These are phyloP conservation scores for Thereva unica DNA, from an alignment of 2,888 invertebrate species.

Conservation along the genomic window DNA sequence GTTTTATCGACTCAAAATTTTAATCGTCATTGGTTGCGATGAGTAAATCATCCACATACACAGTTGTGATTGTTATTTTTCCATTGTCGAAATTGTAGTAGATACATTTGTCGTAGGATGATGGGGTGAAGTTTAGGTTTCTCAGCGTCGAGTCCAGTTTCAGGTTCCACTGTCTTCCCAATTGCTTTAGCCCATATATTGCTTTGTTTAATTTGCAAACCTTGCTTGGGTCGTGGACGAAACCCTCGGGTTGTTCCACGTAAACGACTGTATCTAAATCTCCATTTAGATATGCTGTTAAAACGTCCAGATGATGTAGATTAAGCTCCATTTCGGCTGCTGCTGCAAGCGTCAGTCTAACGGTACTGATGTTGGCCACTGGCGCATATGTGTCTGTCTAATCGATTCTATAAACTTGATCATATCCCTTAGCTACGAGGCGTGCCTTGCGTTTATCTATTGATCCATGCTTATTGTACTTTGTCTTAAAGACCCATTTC, in stretches of 20 bases:
- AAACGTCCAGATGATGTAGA: constrained; percentile 30
- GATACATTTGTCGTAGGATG: background rate
- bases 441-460: constrained; percentile 2
- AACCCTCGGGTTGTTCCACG: background rate
- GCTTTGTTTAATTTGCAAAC: background rate
- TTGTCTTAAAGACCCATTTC: background rate
- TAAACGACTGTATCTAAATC: background rate
- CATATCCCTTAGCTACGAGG: constrained; percentile 24
- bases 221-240: background rate
- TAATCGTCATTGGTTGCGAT: background rate
- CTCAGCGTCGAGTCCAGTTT: background rate
- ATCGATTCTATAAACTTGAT: constrained; percentile 21
- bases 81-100: background rate
- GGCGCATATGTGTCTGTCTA: constrained; percentile 10
- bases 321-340: constrained; percentile 33
- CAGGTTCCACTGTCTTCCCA: background rate
- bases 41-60: background rate
- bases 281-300: constrained; percentile 26
- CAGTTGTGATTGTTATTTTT: background rate
- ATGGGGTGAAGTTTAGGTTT: background rate
- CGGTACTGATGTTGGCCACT: constrained; percentile 31
- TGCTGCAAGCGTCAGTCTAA: constrained; percentile 22
- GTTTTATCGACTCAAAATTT: background rate
- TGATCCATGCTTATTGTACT: background rate
- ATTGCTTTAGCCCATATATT: background rate